Evolutionary conservation across 1,140 invertebrate genomes (phyloP).

Genomic region (Holcopasites calliopsidis): DNA sequence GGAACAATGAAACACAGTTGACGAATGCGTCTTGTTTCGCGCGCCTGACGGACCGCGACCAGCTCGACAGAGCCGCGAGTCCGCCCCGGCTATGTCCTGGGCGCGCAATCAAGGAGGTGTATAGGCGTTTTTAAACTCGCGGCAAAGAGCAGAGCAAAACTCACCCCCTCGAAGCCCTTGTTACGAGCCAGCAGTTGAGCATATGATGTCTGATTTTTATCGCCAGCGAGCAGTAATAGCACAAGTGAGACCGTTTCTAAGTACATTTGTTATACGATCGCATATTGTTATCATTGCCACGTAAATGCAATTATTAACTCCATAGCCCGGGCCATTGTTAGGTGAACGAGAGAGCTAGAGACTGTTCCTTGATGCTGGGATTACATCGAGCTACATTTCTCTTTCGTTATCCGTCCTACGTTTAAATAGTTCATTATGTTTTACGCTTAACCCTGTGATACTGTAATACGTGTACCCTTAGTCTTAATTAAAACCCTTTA

Average conservation of each 20-base stretch:
- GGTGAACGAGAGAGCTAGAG: constrained; percentile 60
- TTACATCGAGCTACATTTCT: constrained; percentile 48
- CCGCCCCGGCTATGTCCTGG: constrained; percentile 50
- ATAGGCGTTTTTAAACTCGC: constrained; percentile 44
- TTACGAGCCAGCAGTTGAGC: constrained; percentile 64
- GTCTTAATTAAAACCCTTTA: neutral
- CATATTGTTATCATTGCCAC: constrained; percentile 69
- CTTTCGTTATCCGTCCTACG: neutral
- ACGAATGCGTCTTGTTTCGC: constrained; percentile 43
- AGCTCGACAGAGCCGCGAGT: constrained; percentile 48
- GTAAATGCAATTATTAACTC: constrained; percentile 66
- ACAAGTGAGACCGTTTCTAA: constrained; percentile 67
- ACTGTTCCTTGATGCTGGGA: constrained; percentile 60
- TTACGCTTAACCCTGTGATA: neutral
- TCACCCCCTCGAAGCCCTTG: constrained; percentile 57
- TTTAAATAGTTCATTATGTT: neutral
- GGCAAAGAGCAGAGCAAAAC: constrained; percentile 45
- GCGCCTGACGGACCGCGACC: constrained; percentile 58
- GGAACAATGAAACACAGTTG: constrained; percentile 23
- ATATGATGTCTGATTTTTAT: constrained; percentile 65
- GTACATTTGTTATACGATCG: constrained; percentile 68
- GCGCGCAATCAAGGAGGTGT: constrained; percentile 55
- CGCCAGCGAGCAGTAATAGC: constrained; percentile 61
- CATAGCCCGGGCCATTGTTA: constrained; percentile 67
- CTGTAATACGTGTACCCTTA: no score